Base-by-base conservation (phyloP, 1,140 invertebrate genomes). In the Aphaenogaster ashmeadi region DNA sequence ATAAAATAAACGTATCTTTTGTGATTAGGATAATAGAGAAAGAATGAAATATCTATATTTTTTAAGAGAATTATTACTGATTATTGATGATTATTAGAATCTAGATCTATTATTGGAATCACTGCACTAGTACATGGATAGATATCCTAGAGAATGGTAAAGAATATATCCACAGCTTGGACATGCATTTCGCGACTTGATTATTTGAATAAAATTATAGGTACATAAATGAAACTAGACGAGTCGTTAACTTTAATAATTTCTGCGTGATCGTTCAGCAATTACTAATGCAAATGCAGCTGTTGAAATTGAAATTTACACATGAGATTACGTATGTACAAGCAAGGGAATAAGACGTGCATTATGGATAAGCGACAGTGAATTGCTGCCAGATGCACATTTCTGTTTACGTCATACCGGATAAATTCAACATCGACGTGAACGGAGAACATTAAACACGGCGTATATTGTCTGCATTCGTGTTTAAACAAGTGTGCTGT, bases 381-480 rank as follows among this genome's bases (percentile, higher is more conserved):
- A 58, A 60, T 47, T 38, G 44, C 13, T 44, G 41, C 38, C 54
- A 44, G 66, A 74, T 52, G 54, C 18, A 84, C 54, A 50, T 75
- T 81, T 58, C 54, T 60, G 50, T 83, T 84, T 84, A 75, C 33
- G 33, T 75, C 27, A 75, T 60, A 60, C n/a, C 38, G 69, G 13
- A 75, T 84, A 60, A 84, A 84, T 84, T 84, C 41, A 71, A 72
- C 67, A 84, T 56, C 41, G 80, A 83, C 18, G 52, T 33, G 80
- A 60, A 47, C 80, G n/a, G 52, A 33, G 54, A 60, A 74, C 69
- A 18, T 58, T 33, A 72, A 56, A 75, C n/a, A 50, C n/a, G 62
- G 11, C 41, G 36, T 21, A n/a, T 36, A 38, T 33, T 72, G 38
- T 56, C 52, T 13, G 69, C 41, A 18, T 74, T 27, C 18, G n/a